phyloP scores from a whole-genome alignment of 2,888 invertebrate species.

The Harpalus rufipes region DNA sequence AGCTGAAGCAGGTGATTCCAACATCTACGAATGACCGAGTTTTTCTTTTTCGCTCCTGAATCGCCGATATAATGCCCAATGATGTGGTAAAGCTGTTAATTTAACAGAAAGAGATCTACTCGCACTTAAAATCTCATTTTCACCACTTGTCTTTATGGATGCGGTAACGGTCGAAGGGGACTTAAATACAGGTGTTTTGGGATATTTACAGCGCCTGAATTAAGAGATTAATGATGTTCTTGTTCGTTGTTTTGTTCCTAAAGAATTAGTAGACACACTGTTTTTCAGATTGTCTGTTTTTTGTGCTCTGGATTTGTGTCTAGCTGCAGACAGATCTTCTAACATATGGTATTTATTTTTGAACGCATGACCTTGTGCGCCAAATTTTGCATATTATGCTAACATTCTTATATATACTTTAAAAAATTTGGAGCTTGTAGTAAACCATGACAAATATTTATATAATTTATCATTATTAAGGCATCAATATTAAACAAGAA shows the following conservation, averaged over 20 bases:
- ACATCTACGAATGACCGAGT: slow-evolving; percentile 25
- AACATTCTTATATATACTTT: no score
- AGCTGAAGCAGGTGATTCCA: slow-evolving; percentile 53
- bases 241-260: slow-evolving; percentile 16
- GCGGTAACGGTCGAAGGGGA: slow-evolving; percentile 41
- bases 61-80: slow-evolving; percentile 49
- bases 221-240: slow-evolving; percentile 65
- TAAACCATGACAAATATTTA: no score
- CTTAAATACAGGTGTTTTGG: slow-evolving; percentile 66
- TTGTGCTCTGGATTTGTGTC: slow-evolving; percentile 10
- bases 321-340: neutral
- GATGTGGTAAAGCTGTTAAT: slow-evolving; percentile 55
- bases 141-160: slow-evolving; percentile 60
- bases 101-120: slow-evolving; percentile 28
- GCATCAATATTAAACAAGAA: no score
- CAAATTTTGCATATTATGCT: no score
- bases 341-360: slow-evolving; percentile 1
- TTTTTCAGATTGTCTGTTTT: slow-evolving; percentile 28
- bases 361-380: no score
- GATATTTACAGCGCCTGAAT: slow-evolving; percentile 56
- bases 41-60: slow-evolving; percentile 51
- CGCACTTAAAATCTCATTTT: slow-evolving; percentile 65
- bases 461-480: no score
- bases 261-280: slow-evolving; percentile 47
- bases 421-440: no score